A percentile compares a stretch with the other conserved stretches of the same genome.
Evolutionary conservation across 1,140 invertebrate genomes (phyloP).

Genomic region (Zaprionus taronus): DNA sequence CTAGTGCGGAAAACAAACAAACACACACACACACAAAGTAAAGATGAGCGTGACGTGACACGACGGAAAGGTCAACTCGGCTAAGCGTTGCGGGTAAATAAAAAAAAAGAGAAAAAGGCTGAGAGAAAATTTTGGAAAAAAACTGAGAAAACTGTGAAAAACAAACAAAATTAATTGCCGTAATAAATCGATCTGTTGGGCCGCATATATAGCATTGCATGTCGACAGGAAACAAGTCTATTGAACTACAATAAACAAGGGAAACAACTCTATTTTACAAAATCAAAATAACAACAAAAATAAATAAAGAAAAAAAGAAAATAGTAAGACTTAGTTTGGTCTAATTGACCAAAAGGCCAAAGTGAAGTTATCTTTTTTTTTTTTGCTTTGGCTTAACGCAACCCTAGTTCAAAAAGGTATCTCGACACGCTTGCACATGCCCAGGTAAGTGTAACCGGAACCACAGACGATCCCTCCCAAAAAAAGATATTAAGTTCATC

Average conservation of each 20-base stretch:
- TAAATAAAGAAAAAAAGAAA: not conserved
- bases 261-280: not conserved
- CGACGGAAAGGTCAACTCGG: conserved; percentile 2
- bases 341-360: not conserved
- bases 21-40: conserved; percentile 24
- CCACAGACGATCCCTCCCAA: conserved; percentile 2
- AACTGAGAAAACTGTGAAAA: not conserved
- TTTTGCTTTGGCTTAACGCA: too few relatives aligned
- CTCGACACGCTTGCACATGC: not conserved
- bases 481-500: conserved; percentile 4
- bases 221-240: not conserved
- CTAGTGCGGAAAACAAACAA: conserved; percentile 15
- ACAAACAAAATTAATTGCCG: conserved; percentile 7
- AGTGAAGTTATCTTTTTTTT: not conserved
- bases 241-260: not conserved
- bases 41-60: conserved; percentile 24
- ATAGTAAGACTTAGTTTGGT: not conserved
- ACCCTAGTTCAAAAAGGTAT: not conserved
- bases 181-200: conserved; percentile 3
- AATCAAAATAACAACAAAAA: not conserved
- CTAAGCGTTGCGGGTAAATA: not conserved
- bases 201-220: not conserved
- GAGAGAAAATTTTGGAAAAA: not conserved
- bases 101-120: not conserved
- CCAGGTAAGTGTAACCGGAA: conserved; percentile 1